These are phyloP conservation scores for Oncorhynchus clarkii DNA, from an alignment of 2,113 vertebrate genomes.

Conservation along the genomic window DNA sequence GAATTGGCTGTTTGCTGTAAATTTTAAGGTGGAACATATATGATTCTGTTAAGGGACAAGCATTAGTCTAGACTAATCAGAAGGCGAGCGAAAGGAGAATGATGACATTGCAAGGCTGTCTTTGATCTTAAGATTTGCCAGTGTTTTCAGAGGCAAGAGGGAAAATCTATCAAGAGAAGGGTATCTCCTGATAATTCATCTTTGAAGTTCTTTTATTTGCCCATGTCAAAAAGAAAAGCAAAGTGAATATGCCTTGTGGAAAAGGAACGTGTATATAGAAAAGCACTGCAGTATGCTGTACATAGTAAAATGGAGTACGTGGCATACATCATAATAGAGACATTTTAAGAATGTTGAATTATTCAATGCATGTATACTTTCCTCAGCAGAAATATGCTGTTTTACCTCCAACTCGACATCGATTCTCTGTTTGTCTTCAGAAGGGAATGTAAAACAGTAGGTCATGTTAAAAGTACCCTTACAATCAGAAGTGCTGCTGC, in stretches of 20 bases:
- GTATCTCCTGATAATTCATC: slow-evolving; percentile 1
- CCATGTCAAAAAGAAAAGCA: background rate
- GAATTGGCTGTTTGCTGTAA: background rate
- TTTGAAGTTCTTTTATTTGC: slow-evolving; percentile 23
- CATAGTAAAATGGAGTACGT: too few species aligned
- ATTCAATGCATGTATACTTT: too few species aligned
- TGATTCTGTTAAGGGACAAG: background rate
- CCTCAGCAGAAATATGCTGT: too few species aligned
- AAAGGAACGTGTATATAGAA: background rate
- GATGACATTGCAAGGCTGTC: too few species aligned
- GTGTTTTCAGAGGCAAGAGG: background rate
- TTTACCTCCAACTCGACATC: too few species aligned
- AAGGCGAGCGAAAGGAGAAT: background rate
- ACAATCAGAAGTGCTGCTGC: too few species aligned
- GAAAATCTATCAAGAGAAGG: background rate
- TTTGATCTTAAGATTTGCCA: slow-evolving; percentile 14
- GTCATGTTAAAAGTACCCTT: too few species aligned
- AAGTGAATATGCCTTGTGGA: background rate
- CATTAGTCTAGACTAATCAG: background rate
- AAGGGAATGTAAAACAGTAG: too few species aligned
- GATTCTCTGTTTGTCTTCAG: too few species aligned
- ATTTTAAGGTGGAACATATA: background rate
- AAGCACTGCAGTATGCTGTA: background rate
- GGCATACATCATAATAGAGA: too few species aligned
- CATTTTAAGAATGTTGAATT: too few species aligned